Conservation (phyloP, 2,113 vertebrate species). For the Zosterops hypoxanthus region DNA sequence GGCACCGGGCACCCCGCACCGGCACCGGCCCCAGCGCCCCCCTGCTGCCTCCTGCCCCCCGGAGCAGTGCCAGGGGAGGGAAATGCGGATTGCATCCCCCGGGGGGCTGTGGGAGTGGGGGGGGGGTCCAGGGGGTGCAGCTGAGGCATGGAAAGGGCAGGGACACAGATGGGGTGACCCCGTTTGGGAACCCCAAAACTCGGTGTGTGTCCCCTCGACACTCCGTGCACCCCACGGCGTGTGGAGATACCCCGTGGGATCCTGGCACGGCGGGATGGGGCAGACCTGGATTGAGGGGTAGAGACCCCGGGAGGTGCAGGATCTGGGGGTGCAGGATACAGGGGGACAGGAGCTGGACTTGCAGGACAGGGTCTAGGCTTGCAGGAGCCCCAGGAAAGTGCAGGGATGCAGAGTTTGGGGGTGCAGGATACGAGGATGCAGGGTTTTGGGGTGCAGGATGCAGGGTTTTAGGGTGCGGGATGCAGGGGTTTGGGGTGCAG, state of each 20-base stretch:
- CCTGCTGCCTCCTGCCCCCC: not conserved
- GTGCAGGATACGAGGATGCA: not conserved
- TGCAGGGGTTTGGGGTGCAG: not conserved
- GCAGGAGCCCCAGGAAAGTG: not conserved
- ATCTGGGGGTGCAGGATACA: not conserved
- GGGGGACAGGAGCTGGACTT: not conserved
- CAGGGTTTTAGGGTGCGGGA: not conserved
- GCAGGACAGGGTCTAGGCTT: not conserved
- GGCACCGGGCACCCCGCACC: not conserved
- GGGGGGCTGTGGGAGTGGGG: not conserved
- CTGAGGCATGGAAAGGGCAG: not conserved
- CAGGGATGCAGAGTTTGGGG: too few species aligned
- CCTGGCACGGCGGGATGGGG: not conserved
- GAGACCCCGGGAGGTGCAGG: not conserved
- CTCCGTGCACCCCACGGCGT: not conserved
- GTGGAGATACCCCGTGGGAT: not conserved
- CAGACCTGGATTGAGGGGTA: not conserved
- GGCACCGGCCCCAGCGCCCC: not conserved
- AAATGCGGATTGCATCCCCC: not conserved
- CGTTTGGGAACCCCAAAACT: too few species aligned
- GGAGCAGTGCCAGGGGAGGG: not conserved
- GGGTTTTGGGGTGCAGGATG: not conserved
- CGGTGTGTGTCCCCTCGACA: not conserved
- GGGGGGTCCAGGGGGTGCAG: not conserved
- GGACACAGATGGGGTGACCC: not conserved